phyloP scores from a whole-genome alignment of 2,113 vertebrate genomes.

The Marcusenius ussheri region DNA sequence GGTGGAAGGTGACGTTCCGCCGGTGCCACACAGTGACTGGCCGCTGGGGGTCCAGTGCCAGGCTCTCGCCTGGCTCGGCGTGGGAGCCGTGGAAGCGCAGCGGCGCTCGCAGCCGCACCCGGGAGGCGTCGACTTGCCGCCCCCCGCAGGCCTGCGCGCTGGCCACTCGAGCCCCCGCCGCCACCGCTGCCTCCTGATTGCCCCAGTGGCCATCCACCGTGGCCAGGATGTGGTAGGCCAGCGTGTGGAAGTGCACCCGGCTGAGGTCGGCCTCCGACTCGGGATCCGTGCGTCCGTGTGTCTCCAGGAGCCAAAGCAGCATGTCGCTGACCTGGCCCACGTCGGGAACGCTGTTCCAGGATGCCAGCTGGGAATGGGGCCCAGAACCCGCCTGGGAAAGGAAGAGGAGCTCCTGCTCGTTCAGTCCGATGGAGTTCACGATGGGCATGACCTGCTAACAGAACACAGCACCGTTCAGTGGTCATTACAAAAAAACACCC shows the following conservation, averaged over 20 bases:
- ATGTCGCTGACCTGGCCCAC: conserved; percentile 87
- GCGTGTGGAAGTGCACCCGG: conserved; percentile 89
- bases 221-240: conserved; percentile 86
- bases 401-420: conserved; percentile 96
- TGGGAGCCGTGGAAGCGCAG: conserved; percentile 72
- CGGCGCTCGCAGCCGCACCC: conserved; percentile 74
- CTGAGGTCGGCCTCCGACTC: conserved; percentile 71
- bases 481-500: conserved; percentile 22
- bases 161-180: conserved; percentile 79
- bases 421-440: conserved; percentile 90
- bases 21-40: conserved; percentile 76
- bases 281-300: conserved; percentile 58
- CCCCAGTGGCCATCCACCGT: conserved; percentile 85
- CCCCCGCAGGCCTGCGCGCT: conserved; percentile 83
- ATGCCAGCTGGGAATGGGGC: conserved; percentile 67
- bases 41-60: conserved; percentile 64
- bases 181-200: conserved; percentile 82
- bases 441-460: conserved; percentile 94
- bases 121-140: conserved; percentile 59
- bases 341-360: conserved; percentile 78
- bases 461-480: conserved; percentile 45
- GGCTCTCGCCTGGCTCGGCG: conserved; percentile 48
- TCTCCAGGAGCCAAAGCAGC: conserved; percentile 85
- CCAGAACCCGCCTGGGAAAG: conserved; percentile 77
- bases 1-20: conserved; percentile 77